phyloP scores from a whole-genome alignment of 1,140 invertebrate genomes.

The Mamestra configurata region DNA sequence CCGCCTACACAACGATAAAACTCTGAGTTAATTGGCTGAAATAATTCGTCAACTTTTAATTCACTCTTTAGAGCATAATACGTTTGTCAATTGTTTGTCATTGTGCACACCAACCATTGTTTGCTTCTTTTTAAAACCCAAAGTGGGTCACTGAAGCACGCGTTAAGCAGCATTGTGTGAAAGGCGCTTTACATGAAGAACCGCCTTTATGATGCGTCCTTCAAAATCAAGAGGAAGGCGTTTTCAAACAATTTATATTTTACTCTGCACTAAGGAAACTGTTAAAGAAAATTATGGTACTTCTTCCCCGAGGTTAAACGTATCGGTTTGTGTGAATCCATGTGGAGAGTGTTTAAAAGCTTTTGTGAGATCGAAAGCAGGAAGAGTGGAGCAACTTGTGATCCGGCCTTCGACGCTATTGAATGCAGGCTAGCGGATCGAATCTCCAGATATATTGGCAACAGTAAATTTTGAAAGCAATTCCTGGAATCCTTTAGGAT shows the following conservation, averaged over 20 bases:
- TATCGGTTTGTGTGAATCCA: constrained; percentile 58
- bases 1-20: background rate
- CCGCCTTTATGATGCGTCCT: constrained; percentile 30
- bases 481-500: constrained; percentile 44
- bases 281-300: constrained; percentile 64
- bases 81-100: constrained; percentile 7
- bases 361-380: constrained; percentile 52
- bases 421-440: constrained; percentile 35
- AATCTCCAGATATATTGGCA: constrained; percentile 33
- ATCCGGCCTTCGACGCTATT: constrained; percentile 47
- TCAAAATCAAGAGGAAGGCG: constrained; percentile 48
- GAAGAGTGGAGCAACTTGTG: constrained; percentile 48
- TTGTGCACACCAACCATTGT: constrained; percentile 15
- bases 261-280: constrained; percentile 62
- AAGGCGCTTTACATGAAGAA: constrained; percentile 36
- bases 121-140: constrained; percentile 8
- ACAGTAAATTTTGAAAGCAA: constrained; percentile 40
- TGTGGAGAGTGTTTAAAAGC: constrained; percentile 61
- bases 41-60: constrained; percentile 26
- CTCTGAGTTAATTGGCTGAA: constrained; percentile 1
- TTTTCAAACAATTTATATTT: constrained; percentile 59
- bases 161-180: constrained; percentile 30
- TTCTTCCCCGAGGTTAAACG: constrained; percentile 52
- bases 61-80: constrained; percentile 3
- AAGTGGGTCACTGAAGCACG: constrained; percentile 35